A percentile compares a stretch with the other conserved stretches of the same genome.
Conservation (phyloP, 1,140 invertebrate genomes). For the Stegodyphus dumicola region DNA sequence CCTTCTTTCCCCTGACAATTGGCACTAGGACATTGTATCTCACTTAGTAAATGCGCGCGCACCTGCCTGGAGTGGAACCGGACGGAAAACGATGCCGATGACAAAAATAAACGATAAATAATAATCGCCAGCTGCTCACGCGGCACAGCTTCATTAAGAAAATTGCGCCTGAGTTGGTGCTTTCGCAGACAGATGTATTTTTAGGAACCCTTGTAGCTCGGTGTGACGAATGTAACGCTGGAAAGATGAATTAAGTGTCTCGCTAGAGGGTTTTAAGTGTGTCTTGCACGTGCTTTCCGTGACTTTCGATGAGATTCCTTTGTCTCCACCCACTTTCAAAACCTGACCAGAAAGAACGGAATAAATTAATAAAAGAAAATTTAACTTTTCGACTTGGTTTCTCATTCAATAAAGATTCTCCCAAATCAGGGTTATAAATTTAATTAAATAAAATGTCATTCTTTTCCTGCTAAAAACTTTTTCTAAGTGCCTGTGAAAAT, state of each 20-base stretch:
- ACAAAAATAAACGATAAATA: conserved; percentile 52
- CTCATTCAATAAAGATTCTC: no score
- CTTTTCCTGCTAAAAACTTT: no score
- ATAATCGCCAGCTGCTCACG: conserved; percentile 39
- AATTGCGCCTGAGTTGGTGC: neutral
- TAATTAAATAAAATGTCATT: no score
- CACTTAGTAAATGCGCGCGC: neutral
- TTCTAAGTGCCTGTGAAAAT: no score
- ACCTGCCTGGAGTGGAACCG: conserved; percentile 32
- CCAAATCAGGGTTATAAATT: no score
- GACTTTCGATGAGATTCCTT: no score
- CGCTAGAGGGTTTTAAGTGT: neutral
- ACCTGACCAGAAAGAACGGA: no score
- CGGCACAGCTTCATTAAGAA: conserved; percentile 43
- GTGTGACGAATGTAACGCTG: conserved; percentile 35
- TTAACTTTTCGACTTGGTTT: no score
- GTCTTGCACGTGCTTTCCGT: conserved; percentile 3
- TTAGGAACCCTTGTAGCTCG: conserved; percentile 6
- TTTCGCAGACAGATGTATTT: conserved; percentile 32
- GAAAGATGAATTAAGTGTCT: conserved; percentile 54
- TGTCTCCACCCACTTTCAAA: no score
- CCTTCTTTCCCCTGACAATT: no score
- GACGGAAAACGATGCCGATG: neutral
- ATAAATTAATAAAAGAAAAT: no score
- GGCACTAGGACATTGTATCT: no score